These are phyloP conservation scores for Labroides dimidiatus DNA, from an alignment of 2,797 vertebrate genomes.

Conservation along the genomic window DNA sequence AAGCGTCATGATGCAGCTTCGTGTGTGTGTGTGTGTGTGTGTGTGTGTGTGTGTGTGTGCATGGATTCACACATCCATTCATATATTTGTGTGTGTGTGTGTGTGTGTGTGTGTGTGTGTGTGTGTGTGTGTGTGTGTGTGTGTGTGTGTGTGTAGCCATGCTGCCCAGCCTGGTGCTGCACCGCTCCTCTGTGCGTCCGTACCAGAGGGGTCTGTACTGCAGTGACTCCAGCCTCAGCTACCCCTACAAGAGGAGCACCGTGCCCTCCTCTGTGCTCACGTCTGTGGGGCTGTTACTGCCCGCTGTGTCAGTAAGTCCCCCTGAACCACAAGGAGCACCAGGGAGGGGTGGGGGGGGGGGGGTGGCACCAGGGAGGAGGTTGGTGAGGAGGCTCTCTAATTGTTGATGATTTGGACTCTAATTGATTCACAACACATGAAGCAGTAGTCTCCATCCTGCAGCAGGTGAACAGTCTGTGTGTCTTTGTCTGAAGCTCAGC, in stretches of 20 bases:
- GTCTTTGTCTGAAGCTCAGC: no score
- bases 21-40: slow-evolving; percentile 5
- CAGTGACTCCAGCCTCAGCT: slow-evolving; percentile 75
- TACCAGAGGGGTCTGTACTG: slow-evolving; percentile 85
- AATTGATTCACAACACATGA: no score
- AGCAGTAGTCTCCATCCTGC: no score
- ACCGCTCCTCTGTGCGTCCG: slow-evolving; percentile 78
- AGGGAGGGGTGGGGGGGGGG: no score
- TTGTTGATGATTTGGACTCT: no score
- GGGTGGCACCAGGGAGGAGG: slow-evolving; percentile 38
- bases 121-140: slow-evolving; percentile 47
- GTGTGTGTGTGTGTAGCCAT: slow-evolving; percentile 76
- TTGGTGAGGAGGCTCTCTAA: slow-evolving; percentile 16
- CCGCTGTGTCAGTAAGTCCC: slow-evolving; percentile 86
- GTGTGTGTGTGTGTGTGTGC: slow-evolving; percentile 15
- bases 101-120: no score
- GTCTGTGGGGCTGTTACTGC: slow-evolving; percentile 82
- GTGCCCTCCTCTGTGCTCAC: slow-evolving; percentile 82
- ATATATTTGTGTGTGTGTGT: slow-evolving; percentile 23
- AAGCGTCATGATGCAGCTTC: slow-evolving; percentile 2
- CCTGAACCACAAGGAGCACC: slow-evolving; percentile 46
- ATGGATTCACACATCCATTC: neutral
- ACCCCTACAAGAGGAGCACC: slow-evolving; percentile 82
- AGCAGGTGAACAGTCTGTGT: no score
- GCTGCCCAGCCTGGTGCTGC: slow-evolving; percentile 85